These are phyloP conservation scores for Ochropleura plecta DNA, from an alignment of 2,888 invertebrate genomes.

Conservation along the genomic window DNA sequence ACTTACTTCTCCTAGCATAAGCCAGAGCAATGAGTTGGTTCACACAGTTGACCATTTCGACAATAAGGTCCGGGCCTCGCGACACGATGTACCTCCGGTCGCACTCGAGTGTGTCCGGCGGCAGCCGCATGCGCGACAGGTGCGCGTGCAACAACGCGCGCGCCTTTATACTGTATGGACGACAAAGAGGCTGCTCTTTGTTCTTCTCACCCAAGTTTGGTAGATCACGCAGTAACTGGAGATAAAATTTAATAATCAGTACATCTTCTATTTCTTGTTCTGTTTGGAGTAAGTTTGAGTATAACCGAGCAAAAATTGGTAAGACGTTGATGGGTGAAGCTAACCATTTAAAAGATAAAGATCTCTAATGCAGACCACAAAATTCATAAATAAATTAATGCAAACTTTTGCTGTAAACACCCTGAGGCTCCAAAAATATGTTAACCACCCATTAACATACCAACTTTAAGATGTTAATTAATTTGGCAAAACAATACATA, in stretches of 20 bases:
- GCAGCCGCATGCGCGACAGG: slow-evolving; percentile 95
- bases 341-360: background rate
- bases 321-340: background rate
- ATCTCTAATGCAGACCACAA: background rate
- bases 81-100: slow-evolving; percentile 96
- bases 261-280: background rate
- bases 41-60: slow-evolving; percentile 99
- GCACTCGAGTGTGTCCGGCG: slow-evolving; percentile 94
- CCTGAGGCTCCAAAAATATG: background rate
- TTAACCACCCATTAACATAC: background rate
- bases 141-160: slow-evolving; percentile 99
- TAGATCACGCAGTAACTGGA: slow-evolving; percentile 96
- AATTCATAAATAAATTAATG: background rate
- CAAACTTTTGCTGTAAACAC: background rate
- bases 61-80: slow-evolving; percentile 98
- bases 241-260: slow-evolving; percentile 5
- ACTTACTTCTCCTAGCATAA: slow-evolving; percentile 96
- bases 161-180: slow-evolving; percentile 97
- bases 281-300: background rate
- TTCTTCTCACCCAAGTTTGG: slow-evolving; percentile 98
- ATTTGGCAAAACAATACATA: slow-evolving; percentile 82
- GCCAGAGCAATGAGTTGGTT: slow-evolving; percentile 98
- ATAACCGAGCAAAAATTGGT: background rate
- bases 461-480: background rate
- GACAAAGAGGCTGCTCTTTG: slow-evolving; percentile 98